These are phyloP conservation scores for Nasonovia ribisnigri DNA, from an alignment of 2,888 invertebrate genomes.

Conservation along the genomic window DNA sequence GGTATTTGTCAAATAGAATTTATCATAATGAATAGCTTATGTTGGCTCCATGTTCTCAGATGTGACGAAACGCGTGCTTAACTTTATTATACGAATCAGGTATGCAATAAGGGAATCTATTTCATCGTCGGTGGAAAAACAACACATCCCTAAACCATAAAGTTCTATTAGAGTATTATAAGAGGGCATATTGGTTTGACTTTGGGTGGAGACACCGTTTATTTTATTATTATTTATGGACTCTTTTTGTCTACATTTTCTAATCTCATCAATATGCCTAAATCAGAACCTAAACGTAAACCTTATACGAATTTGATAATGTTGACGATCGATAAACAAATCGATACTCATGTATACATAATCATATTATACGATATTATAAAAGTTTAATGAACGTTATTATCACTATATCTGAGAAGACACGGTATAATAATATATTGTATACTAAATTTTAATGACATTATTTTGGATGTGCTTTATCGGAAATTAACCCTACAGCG, in stretches of 20 bases:
- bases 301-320: background rate
- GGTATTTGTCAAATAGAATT: no score
- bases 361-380: background rate
- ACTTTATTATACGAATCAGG: no score
- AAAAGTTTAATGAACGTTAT: background rate
- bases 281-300: background rate
- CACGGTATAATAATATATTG: background rate
- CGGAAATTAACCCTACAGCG: background rate
- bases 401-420: background rate
- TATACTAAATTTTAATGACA: background rate
- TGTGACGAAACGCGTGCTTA: no score
- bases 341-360: background rate
- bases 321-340: background rate
- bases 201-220: background rate
- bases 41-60: no score
- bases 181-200: background rate
- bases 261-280: background rate
- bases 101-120: no score
- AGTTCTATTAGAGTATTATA: no score
- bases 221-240: no score
- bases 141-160: no score
- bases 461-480: background rate
- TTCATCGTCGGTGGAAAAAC: no score
- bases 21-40: no score
- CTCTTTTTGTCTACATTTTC: background rate